Base-by-base conservation (phyloP, 2,113 vertebrate genomes). In the Ceyx cyanopectus region DNA sequence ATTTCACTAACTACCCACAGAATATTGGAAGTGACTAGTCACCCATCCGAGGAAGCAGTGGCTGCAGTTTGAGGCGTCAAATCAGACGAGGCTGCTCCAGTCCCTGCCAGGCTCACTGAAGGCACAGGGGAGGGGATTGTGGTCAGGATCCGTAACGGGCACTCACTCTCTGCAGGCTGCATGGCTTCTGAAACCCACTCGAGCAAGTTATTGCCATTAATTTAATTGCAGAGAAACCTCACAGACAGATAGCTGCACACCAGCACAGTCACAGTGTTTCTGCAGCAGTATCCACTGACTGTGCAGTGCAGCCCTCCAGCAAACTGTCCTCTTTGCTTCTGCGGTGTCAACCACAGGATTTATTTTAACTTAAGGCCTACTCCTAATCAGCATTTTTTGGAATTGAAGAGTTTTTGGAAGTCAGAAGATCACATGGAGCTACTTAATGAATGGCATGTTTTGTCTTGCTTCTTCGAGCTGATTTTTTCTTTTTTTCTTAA, bases 201-300 rank as follows among this genome's bases (percentile, higher is more conserved):
- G 4, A 37, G 58, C 11, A 2, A 81, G 24, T 41, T n/a, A 7
- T 20, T 56, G 48, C 30, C 16, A 4, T 17, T 26, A 5, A 32
- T 54, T 76, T 27, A 29, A 56, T 27, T 48, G 14, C 63, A 67
- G 5, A 3, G 34, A 20, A 51, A 7, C 40, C 67, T 51, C 24
- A 43, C 29, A 6, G 43, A 15, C 26, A 23, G 43, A 48, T 65
- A 43, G 43, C 40, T 30, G 32, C 2, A 15, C 17, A 1, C 4
- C 12, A 45, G 63, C 67, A 24, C 7, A 9, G 0, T 3, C 6
- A 1, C 41, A 9, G 11, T 4, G 0, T 11, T 20, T 8, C 76
- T 74, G 83, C 48, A 54, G 63, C 79, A 41, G 34, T 7, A 12
- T 3, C 65, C 29, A 6, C 43, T 46, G 27, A 24, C 57, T 4